Evolutionary conservation across 2,113 vertebrate species (phyloP).

Genomic region (Phaetusa simplex): DNA sequence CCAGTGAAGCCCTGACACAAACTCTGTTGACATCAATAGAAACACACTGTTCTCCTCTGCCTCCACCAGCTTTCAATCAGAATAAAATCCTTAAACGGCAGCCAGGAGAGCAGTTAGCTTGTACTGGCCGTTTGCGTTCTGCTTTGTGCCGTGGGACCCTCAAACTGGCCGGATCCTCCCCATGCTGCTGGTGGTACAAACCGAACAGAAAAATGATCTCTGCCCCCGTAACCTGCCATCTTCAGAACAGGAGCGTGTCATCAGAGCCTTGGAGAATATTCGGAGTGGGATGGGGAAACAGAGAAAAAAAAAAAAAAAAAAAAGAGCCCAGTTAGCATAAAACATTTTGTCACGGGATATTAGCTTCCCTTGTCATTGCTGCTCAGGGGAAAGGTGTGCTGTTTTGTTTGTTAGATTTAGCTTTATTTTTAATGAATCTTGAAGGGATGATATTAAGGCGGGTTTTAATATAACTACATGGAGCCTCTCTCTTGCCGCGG

Average conservation of each 20-base stretch:
- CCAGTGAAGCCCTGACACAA: accelerated
- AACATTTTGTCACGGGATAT: not conserved
- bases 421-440: not conserved
- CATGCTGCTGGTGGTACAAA: not conserved
- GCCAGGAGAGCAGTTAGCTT: not conserved
- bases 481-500: not conserved
- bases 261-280: not conserved
- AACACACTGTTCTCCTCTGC: not conserved
- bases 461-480: not conserved
- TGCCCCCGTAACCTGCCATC: not conserved
- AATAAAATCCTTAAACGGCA: not conserved
- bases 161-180: not conserved
- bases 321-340: not conserved
- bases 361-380: not conserved
- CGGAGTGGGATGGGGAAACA: not conserved
- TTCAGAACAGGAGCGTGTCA: accelerated
- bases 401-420: not conserved
- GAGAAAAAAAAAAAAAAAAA: no score
- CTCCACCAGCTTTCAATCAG: not conserved
- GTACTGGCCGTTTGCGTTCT: accelerated
- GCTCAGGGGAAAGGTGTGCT: not conserved
- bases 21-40: not conserved
- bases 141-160: not conserved
- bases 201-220: not conserved
- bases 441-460: not conserved